Percentiles rank a stretch among this genome's conserved stretches.
Conservation (phyloP, 1,140 invertebrate genomes). For the Cyclargus thomasi region DNA sequence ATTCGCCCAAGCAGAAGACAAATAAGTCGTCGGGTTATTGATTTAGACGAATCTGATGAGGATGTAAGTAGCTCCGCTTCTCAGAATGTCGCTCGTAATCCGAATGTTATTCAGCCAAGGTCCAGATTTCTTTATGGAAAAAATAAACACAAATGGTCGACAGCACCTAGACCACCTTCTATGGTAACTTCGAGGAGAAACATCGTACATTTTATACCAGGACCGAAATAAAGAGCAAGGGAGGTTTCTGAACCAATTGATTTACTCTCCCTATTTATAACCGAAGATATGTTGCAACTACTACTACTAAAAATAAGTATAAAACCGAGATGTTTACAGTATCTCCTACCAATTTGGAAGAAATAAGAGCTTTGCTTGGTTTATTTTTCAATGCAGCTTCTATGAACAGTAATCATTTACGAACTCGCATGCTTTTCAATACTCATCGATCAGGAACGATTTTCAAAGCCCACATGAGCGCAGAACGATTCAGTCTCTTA, state of each 20-base stretch:
- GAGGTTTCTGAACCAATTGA: background rate
- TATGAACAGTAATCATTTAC: constrained; percentile 23
- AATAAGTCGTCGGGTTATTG: constrained; percentile 22
- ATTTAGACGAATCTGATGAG: constrained; percentile 15
- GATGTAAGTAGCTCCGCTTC: background rate
- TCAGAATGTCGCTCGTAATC: background rate
- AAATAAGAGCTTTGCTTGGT: constrained; percentile 22
- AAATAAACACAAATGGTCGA: constrained; percentile 22
- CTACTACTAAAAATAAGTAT: constrained; percentile 11
- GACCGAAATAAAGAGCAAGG: background rate
- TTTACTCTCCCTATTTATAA: constrained; percentile 13
- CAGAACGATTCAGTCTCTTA: constrained; percentile 23
- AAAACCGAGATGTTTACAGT: constrained; percentile 6
- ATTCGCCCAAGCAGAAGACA: constrained; percentile 17
- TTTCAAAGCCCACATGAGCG: constrained; percentile 23
- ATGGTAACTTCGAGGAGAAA: constrained; percentile 13
- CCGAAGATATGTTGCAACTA: constrained; percentile 14
- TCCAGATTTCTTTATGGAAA: constrained; percentile 20
- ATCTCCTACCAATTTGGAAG: background rate
- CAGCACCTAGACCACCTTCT: constrained; percentile 8
- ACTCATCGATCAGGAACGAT: constrained; percentile 17
- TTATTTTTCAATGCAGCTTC: constrained; percentile 18
- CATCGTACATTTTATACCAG: constrained; percentile 16
- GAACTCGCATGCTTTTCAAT: constrained; percentile 18
- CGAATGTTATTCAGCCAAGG: background rate